phyloP scores from a whole-genome alignment of 2,888 invertebrate genomes.

The Hirtodrosophila confusa region DNA sequence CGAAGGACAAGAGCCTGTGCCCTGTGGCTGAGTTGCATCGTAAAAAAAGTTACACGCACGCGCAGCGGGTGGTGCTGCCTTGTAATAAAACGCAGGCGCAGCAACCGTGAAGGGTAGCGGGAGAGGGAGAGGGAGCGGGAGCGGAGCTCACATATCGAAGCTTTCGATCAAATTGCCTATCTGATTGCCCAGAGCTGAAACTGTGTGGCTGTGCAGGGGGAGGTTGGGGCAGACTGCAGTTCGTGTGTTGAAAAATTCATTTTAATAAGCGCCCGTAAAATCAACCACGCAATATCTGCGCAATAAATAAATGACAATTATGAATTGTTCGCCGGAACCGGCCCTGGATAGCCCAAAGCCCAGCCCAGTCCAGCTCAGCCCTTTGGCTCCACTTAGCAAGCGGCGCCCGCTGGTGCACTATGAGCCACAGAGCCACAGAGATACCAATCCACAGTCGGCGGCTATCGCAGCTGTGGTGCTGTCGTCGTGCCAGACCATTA shows the following conservation, averaged over 20 bases:
- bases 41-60: slow-evolving; percentile 66
- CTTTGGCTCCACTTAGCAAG: slow-evolving; percentile 30
- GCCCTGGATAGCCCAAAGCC: slow-evolving; percentile 5
- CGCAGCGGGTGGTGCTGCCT: slow-evolving; percentile 69
- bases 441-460: background rate
- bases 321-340: slow-evolving; percentile 78
- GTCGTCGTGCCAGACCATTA: slow-evolving; percentile 79
- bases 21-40: slow-evolving; percentile 25
- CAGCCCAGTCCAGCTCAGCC: slow-evolving; percentile 13
- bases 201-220: background rate
- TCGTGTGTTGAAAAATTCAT: slow-evolving; percentile 77
- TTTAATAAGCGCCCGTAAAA: slow-evolving; percentile 84
- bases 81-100: slow-evolving; percentile 59
- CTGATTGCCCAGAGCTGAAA: slow-evolving; percentile 58
- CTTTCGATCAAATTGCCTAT: slow-evolving; percentile 83
- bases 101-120: background rate
- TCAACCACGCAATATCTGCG: slow-evolving; percentile 73
- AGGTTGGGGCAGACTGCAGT: background rate
- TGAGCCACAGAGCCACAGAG: slow-evolving; percentile 22
- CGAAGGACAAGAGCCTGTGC: slow-evolving; percentile 57
- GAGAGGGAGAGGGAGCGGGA: background rate
- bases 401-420: slow-evolving; percentile 70
- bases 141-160: slow-evolving; percentile 73
- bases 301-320: slow-evolving; percentile 84
- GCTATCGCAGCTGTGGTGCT: slow-evolving; percentile 47